Evolutionary conservation across 2,113 vertebrate species (phyloP).

Genomic region (Aegithalos caudatus): DNA sequence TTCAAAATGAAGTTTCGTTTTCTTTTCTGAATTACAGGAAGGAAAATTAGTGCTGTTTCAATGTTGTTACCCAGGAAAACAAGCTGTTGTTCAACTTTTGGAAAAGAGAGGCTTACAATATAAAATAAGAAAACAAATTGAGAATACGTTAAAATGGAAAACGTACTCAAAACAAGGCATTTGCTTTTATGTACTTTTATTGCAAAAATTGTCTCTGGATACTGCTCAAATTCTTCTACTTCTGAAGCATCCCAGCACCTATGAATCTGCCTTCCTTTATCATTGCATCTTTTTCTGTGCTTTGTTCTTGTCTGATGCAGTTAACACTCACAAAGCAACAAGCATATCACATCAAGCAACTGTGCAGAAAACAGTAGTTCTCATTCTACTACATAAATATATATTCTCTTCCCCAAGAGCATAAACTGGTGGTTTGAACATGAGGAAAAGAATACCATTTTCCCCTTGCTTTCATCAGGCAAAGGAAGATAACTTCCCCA

Average conservation of each 20-base stretch:
- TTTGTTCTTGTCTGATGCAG: conserved; percentile 31
- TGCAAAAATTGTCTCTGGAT: background rate
- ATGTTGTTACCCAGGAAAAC: background rate
- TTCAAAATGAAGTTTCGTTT: conserved; percentile 28
- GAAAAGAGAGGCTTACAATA: background rate
- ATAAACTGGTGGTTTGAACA: background rate
- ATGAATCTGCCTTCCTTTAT: background rate
- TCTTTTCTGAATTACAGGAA: conserved; percentile 13
- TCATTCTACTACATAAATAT: background rate
- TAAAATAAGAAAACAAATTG: background rate
- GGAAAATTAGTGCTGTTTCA: background rate
- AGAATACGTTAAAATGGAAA: background rate
- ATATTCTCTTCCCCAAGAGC: background rate
- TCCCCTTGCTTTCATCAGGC: background rate
- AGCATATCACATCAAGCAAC: background rate
- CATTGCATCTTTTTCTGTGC: background rate
- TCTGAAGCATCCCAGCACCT: background rate
- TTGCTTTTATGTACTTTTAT: background rate
- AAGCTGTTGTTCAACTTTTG: background rate
- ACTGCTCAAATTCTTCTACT: background rate
- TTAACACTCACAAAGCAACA: conserved; percentile 21
- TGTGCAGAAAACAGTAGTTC: background rate
- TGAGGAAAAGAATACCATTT: background rate
- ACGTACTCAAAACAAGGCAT: background rate
- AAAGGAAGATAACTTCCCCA: background rate